phyloP scores from a whole-genome alignment of 2,888 invertebrate species.

The Schizaphis graminum region DNA sequence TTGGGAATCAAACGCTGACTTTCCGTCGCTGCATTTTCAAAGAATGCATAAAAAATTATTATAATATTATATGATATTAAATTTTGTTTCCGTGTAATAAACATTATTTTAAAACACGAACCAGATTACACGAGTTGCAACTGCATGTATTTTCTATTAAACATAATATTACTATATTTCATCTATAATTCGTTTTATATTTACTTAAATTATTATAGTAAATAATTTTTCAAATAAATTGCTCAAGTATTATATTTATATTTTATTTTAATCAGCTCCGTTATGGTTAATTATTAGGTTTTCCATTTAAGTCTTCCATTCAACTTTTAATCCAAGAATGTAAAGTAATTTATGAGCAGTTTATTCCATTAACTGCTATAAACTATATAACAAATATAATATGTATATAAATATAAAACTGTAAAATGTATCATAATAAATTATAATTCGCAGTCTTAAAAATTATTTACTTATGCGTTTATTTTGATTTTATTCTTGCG shows the following conservation, averaged over 20 bases:
- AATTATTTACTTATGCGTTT: not conserved
- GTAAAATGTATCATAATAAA: not conserved
- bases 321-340: not conserved
- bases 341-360: not conserved
- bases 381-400: not conserved
- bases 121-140: not conserved
- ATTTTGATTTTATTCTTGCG: not conserved
- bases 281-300: not conserved
- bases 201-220: not conserved
- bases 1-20: not conserved
- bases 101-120: not conserved
- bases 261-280: not conserved
- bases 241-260: not conserved
- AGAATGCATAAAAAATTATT: not conserved
- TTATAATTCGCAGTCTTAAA: not conserved
- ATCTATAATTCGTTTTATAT: not conserved
- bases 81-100: not conserved
- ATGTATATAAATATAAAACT: not conserved
- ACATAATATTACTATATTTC: not conserved
- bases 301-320: not conserved
- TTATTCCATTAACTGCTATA: not conserved
- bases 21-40: not conserved
- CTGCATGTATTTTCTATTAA: not conserved
- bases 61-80: not conserved
- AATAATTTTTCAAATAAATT: not conserved